These are phyloP conservation scores for Psilopogon haemacephalus DNA, from an alignment of 2,113 vertebrate genomes.

Conservation along the genomic window DNA sequence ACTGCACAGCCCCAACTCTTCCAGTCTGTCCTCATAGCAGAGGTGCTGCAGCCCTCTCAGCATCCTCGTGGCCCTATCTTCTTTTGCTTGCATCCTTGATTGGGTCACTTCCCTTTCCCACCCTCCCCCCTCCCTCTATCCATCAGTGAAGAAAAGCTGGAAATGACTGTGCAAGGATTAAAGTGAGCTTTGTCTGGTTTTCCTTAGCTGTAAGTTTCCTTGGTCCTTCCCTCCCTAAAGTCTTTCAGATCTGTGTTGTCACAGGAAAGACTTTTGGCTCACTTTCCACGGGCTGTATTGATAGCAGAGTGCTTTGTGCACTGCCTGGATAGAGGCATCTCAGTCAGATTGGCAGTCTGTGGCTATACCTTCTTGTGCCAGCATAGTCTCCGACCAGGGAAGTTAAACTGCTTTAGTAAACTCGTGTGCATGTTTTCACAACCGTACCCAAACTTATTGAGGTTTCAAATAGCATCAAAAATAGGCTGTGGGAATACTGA, in stretches of 20 bases:
- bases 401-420: neutral
- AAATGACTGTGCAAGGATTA: conserved; percentile 23
- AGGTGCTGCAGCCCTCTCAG: no score
- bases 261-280: rapidly evolving
- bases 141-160: conserved; percentile 38
- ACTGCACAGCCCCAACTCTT: no score
- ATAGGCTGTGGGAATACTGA: neutral
- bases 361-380: neutral
- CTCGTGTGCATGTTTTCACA: neutral
- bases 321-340: neutral
- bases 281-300: neutral
- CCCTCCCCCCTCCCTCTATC: neutral
- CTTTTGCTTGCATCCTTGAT: neutral
- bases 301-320: neutral
- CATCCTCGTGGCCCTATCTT: no score
- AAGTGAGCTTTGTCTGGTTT: conserved; percentile 2
- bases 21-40: no score
- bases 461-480: neutral
- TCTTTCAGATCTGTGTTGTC: neutral
- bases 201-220: neutral
- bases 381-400: neutral
- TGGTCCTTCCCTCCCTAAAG: neutral
- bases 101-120: neutral
- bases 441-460: neutral
- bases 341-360: neutral